Percentiles rank a stretch among this genome's conserved stretches.
These are phyloP conservation scores for Pipistrellus nathusii DNA, from an alignment of 2,797 vertebrate species.

Conservation along the genomic window DNA sequence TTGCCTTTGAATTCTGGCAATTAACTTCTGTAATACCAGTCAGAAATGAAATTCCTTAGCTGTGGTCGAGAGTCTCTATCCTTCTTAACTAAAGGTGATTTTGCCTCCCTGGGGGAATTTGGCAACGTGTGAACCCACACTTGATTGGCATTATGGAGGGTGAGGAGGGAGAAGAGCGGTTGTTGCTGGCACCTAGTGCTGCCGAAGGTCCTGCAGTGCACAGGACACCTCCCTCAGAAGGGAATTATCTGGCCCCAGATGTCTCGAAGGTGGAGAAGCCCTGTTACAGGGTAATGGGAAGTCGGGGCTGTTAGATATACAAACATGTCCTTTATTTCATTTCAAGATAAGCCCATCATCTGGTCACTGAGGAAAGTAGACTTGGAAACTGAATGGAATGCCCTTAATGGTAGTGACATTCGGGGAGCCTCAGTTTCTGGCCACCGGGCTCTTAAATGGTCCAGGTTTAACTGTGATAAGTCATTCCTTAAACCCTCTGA, in stretches of 20 bases:
- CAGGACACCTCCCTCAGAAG: too few relatives aligned
- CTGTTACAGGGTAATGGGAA: neutral
- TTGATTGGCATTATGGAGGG: neutral
- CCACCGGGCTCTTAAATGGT: neutral
- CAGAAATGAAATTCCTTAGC: constrained; percentile 33
- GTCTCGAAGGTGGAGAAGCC: neutral
- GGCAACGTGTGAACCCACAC: neutral
- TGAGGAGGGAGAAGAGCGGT: too few relatives aligned
- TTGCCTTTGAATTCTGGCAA: constrained; percentile 13
- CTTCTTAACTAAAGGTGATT: neutral
- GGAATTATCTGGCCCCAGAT: neutral
- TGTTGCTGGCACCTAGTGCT: neutral
- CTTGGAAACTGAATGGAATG: neutral
- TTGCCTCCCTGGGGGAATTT: neutral
- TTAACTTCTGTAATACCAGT: neutral
- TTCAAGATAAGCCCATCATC: neutral
- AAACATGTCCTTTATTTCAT: neutral
- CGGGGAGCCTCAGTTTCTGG: neutral
- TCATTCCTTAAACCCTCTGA: constrained; percentile 32
- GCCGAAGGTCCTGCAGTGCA: rapidly evolving
- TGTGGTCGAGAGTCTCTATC: neutral
- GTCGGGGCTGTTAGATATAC: neutral
- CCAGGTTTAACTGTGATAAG: constrained; percentile 50
- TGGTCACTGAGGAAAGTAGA: neutral
- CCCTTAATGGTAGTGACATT: neutral